Conservation (phyloP, 2,113 vertebrate species). For the Athene cunicularia region DNA sequence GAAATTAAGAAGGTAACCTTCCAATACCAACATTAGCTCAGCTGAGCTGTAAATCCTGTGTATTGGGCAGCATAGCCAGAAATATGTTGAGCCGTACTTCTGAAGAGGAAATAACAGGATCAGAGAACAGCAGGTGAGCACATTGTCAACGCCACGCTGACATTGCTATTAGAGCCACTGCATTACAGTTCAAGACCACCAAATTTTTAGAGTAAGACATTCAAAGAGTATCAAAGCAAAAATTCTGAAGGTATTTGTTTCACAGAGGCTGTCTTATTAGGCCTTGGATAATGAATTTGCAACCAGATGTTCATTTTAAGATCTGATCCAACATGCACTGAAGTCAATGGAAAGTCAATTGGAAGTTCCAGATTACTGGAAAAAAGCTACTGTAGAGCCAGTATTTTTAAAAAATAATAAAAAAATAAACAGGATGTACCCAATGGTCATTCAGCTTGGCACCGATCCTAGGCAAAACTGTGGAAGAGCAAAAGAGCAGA, state of each 20-base stretch:
- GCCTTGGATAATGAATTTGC: constrained; percentile 23
- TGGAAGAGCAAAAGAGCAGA: background rate
- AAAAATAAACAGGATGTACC: background rate
- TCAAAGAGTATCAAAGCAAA: background rate
- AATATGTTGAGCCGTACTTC: constrained; percentile 1
- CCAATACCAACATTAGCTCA: constrained; percentile 29
- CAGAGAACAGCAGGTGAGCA: constrained; percentile 40
- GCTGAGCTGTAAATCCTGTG: constrained; percentile 33
- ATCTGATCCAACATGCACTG: constrained; percentile 19
- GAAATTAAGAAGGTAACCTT: constrained; percentile 7
- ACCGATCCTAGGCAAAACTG: background rate
- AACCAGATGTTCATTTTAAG: constrained; percentile 36
- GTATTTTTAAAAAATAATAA: background rate
- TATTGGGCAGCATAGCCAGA: background rate
- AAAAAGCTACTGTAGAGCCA: background rate
- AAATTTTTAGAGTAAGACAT: background rate
- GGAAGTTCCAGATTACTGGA: constrained; percentile 8
- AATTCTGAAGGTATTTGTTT: background rate
- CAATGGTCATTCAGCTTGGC: background rate
- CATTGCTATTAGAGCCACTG: background rate
- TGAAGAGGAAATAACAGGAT: constrained; percentile 37
- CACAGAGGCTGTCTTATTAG: background rate
- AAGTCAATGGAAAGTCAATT: constrained; percentile 39
- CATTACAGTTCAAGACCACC: background rate
- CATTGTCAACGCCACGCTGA: background rate